Base-by-base conservation (phyloP, 2,797 vertebrate species). In the Emydoidea blandingii region DNA sequence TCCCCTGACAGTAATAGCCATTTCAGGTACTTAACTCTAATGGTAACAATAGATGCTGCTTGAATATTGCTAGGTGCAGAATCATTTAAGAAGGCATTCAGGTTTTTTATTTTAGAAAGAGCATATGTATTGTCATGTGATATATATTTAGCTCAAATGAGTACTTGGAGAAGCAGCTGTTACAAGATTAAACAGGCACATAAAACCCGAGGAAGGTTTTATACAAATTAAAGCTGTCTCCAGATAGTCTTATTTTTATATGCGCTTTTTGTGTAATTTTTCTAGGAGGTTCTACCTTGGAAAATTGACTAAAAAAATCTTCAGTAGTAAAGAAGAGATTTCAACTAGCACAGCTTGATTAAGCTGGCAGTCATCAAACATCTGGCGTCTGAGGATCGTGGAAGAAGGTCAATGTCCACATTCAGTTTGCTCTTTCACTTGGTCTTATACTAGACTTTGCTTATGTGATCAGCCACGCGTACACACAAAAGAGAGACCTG, bases 1-100 rank as follows among this genome's bases (percentile, higher is more conserved):
- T 95, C 86, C 96, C 93, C 91, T 97, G 95, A 96, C 91, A 90
- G 89, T 94, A 97, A 97, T 93, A 93, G 97, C 76, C 93, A 78
- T 96, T 96, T 94, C 96, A 91, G 94, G 97, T 95, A 97, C 93
- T 97, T 97, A 97, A 95, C 96, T 95, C 86, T 96, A 95, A 94
- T 95, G 92, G 89, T 93, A 92, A 91, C 94, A 97, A 96, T 96
- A 97, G 91, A 78, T 97, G 83, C 89, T 97, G 86, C 91, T 96
- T 97, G 91, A 97, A 95, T 97, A 91, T 86, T 86, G 50, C 93
- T 90, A 92, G 49, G 83, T 95, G 78, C 37, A 89, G 83, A 91
- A 0, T 93, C 93, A 94, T 89, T 86, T 88, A 94, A 97, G 93
- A 97, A 92, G 47, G 57, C 86, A 78, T 59, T 93, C 93, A 91